Percentiles rank a stretch among this genome's conserved stretches.
Conservation (phyloP, 2,797 vertebrate species). For the Meda fulgida region DNA sequence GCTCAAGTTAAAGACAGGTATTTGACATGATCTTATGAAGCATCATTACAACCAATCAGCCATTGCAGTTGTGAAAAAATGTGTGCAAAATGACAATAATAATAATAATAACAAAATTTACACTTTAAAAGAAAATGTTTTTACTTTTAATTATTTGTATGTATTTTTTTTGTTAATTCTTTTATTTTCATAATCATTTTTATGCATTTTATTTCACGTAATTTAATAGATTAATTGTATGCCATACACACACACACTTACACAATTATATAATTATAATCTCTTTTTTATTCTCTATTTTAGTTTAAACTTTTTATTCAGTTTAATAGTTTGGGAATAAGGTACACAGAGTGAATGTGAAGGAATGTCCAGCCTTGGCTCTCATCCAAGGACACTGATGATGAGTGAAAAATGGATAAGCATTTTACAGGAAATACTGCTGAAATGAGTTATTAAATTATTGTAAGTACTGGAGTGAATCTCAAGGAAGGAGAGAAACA, state of each 20-base stretch:
- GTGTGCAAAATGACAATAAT: neutral
- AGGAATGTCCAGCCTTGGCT: neutral
- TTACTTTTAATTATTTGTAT: too few relatives aligned
- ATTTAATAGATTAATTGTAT: too few relatives aligned
- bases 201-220: neutral
- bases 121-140: neutral
- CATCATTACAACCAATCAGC: neutral
- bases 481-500: neutral
- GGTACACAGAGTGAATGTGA: neutral
- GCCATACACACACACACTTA: neutral
- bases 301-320: neutral
- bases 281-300: too few relatives aligned
- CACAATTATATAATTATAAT: neutral
- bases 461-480: slow-evolving; percentile 7
- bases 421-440: neutral
- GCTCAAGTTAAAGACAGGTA: neutral
- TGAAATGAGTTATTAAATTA: slow-evolving; percentile 10
- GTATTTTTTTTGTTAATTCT: neutral
- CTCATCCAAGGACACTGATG: neutral
- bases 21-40: neutral
- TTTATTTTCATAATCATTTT: neutral
- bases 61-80: neutral
- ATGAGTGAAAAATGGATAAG: neutral
- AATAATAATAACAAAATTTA: neutral
- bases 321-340: neutral